Base-by-base conservation (phyloP, 2,888 invertebrate genomes). In the Ypsolopha scabrella region DNA sequence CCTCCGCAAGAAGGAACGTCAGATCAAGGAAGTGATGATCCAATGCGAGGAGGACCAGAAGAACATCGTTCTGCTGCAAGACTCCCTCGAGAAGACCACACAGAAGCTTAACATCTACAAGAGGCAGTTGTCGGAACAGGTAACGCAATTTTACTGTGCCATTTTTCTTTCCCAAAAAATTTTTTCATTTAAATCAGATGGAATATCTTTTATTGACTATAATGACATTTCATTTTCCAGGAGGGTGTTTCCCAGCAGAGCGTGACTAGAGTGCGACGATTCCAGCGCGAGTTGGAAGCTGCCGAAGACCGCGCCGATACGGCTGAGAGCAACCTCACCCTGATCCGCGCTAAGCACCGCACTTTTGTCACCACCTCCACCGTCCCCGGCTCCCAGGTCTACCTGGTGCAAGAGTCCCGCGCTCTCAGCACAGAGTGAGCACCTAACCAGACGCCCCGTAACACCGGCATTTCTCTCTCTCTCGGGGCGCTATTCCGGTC, bases 281-380 rank as follows among this genome's bases (percentile, higher is more conserved):
- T 98, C 97, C 98, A 98, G 87, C 93, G 98, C 70, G 98, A 98
- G 87, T 88, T 98, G 77, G 98, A 98, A 81, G 97, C 98, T 51
- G 98, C 98, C 62, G 98, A 98, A 82, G 97, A 97, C 83, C 94
- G 98, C 66, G 97, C 97, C 67, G 97, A 98, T 70, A 91, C 91
- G 65, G 97, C 97, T 65, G 97, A 98, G 88, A 94, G 94, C 90
- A 97, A 94, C 86, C 90, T 98, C 79, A 93, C 94, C 67, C 89
- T 98, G 82, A 97, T 98, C 89, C 94, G 98, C 72, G 96, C 98
- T 88, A 98, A 98, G 90, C 98, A 98, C 90, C 96, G 98, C 89
- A 95, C 96, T 81, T 97, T 97, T 88, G 96, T 97, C 74, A 96
- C 96, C 89, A 95, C 96, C 80, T 94, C 94, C 81, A 92, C 94